Base-by-base conservation (phyloP, 2,797 vertebrate species). In the Myoxocephalus aenaeus region DNA sequence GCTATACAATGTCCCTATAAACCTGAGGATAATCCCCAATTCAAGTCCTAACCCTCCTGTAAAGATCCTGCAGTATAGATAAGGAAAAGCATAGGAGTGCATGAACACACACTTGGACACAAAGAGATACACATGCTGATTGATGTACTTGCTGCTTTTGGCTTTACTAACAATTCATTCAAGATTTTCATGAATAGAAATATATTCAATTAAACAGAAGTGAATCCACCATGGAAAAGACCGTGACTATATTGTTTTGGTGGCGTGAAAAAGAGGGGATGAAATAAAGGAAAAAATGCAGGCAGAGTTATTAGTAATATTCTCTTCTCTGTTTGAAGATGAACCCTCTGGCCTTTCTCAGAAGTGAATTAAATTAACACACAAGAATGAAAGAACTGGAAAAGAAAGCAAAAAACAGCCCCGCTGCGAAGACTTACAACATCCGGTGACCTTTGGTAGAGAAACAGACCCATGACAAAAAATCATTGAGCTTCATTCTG, bases 251-350 rank as follows among this genome's bases (percentile, higher is more conserved):
- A 15, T 62, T 72, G 11, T 36, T 13, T 22, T 42, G 17, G 13
- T 29, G 10, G 2, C 63, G 7, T 54, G 13, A 48, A 64, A 7
- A 54, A 57, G 32, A 34, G 13, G 22, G 44, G 14, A 65, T 70
- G n/a, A 61, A 65, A 65, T 15, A 18, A 38, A 71, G n/a, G 4
- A 15, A 63, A 56, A 36, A 61, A 51, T 17, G 32, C 13, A 32
- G 3, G 73, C 58, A 25, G 11, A 77, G 1, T 70, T 67, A 67
- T 65, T 50, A 20, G 4, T 40, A 29, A 57, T 67, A 67, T 56
- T 66, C 71, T 46, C 13, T 22, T 77, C 40, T 69, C 50, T 34
- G 56, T 64, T 51, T 61, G 54, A 79, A 59, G 29, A 61, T 48
- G 27, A 65, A 65, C 42, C 36, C n/a, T 70, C 54, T 68, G 66